Conservation (phyloP, 2,113 vertebrate species). For the Limanda limanda region DNA sequence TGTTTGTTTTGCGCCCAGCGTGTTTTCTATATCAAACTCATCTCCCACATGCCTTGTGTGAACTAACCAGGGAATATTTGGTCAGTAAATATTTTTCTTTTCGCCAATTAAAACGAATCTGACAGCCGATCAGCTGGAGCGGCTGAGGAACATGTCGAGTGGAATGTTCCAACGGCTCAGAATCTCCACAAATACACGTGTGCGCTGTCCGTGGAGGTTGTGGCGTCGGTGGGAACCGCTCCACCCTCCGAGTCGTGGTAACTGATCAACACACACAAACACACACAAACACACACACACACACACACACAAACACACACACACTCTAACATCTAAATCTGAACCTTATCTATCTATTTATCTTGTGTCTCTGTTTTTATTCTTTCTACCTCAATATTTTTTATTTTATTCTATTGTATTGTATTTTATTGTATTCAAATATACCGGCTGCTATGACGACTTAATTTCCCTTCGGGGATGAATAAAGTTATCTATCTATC, state of each 20-base stretch:
- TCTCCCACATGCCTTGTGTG: slow-evolving; percentile 54
- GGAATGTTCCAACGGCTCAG: slow-evolving; percentile 22
- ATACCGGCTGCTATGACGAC: too few species aligned
- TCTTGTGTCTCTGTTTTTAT: too few species aligned
- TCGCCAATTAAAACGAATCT: slow-evolving; percentile 35
- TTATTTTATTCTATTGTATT: too few species aligned
- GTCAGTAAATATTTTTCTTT: slow-evolving; percentile 35
- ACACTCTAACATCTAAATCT: too few species aligned
- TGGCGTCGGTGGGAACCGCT: slow-evolving; percentile 15
- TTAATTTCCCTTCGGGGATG: too few species aligned
- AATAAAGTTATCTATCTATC: too few species aligned
- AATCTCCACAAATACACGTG: slow-evolving; percentile 30
- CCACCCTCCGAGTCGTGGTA: neutral
- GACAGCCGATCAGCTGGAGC: slow-evolving; percentile 9
- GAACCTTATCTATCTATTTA: too few species aligned
- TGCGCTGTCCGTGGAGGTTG: slow-evolving; percentile 9
- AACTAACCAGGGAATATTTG: slow-evolving; percentile 29
- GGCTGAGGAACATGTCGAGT: slow-evolving; percentile 6
- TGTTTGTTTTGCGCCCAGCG: slow-evolving; percentile 48
- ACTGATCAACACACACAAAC: too few species aligned
- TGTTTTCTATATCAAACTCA: slow-evolving; percentile 49
- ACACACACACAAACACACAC: too few species aligned
- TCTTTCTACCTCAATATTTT: too few species aligned
- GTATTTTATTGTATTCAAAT: too few species aligned
- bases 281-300: too few species aligned